Percentiles rank a stretch among this genome's conserved stretches.
Evolutionary conservation across 1,140 invertebrate genomes (phyloP).

Genomic region (Cardiocondyla obscurior): DNA sequence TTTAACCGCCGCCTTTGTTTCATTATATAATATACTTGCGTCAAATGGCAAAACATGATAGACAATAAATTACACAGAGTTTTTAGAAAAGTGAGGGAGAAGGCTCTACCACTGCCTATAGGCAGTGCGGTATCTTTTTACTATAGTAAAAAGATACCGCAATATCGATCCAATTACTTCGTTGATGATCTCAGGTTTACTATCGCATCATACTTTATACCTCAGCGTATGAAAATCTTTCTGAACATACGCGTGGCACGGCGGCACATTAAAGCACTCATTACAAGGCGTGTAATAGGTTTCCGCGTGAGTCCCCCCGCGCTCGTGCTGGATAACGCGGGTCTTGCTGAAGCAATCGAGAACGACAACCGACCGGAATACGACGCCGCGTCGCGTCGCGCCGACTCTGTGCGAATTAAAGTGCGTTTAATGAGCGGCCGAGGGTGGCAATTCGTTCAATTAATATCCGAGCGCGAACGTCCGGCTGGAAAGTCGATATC

Average conservation of each 20-base stretch:
- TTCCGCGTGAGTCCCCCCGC: slow-evolving; percentile 60
- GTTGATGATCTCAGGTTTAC: slow-evolving; percentile 22
- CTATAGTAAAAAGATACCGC: slow-evolving; percentile 6
- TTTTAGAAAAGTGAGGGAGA: neutral
- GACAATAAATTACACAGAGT: neutral
- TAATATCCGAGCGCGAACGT: slow-evolving; percentile 60
- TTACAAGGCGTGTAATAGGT: slow-evolving; percentile 68
- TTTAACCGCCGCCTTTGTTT: slow-evolving; percentile 20
- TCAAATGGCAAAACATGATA: slow-evolving; percentile 16
- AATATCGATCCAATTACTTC: slow-evolving; percentile 14
- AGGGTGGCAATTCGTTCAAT: slow-evolving; percentile 74
- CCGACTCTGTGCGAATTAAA: slow-evolving; percentile 63
- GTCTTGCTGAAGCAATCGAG: neutral
- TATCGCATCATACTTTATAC: neutral
- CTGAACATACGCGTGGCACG: neutral
- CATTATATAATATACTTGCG: neutral
- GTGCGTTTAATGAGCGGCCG: slow-evolving; percentile 69
- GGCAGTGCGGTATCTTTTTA: no score
- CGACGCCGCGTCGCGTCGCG: neutral
- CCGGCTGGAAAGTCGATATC: slow-evolving; percentile 59
- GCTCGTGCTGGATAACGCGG: slow-evolving; percentile 48
- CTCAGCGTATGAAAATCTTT: slow-evolving; percentile 34
- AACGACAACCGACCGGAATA: slow-evolving; percentile 46
- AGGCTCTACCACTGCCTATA: neutral
- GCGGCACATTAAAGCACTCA: slow-evolving; percentile 49